A percentile compares a stretch with the other conserved stretches of the same genome.
These are phyloP conservation scores for Platichthys flesus DNA, from an alignment of 2,113 vertebrate genomes.

Conservation along the genomic window DNA sequence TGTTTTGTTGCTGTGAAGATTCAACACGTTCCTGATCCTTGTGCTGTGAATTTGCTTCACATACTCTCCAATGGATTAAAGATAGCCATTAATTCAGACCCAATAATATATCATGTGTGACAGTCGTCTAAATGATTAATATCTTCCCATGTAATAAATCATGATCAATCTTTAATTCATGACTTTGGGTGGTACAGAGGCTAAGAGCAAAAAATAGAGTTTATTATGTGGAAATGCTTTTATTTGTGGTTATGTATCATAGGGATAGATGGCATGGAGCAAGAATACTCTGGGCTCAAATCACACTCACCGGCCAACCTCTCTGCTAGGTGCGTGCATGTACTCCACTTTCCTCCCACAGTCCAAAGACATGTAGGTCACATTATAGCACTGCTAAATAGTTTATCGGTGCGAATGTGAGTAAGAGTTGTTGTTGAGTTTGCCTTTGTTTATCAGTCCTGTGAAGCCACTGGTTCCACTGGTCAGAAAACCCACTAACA, in stretches of 20 bases:
- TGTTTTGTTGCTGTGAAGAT: constrained; percentile 20
- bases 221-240: constrained; percentile 22
- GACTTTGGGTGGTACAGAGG: constrained; percentile 24
- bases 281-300: background rate
- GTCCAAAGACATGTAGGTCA: background rate
- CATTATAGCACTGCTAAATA: background rate
- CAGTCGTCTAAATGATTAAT: constrained; percentile 69
- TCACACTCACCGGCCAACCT: background rate
- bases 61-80: constrained; percentile 14
- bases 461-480: background rate
- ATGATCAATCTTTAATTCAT: constrained; percentile 70
- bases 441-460: background rate
- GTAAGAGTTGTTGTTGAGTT: background rate
- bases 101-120: constrained; percentile 61
- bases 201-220: constrained; percentile 12
- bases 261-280: background rate
- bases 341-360: background rate
- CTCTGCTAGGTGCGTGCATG: background rate
- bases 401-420: background rate
- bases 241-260: background rate
- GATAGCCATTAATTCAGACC: constrained; percentile 10
- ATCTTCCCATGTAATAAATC: constrained; percentile 60
- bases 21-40: constrained; percentile 19
- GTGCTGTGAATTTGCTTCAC: constrained; percentile 27
- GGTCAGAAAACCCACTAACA: too few species aligned